A percentile compares a stretch with the other conserved stretches of the same genome.
phyloP scores from a whole-genome alignment of 2,888 invertebrate genomes.

The Hirtodrosophila cameraria region DNA sequence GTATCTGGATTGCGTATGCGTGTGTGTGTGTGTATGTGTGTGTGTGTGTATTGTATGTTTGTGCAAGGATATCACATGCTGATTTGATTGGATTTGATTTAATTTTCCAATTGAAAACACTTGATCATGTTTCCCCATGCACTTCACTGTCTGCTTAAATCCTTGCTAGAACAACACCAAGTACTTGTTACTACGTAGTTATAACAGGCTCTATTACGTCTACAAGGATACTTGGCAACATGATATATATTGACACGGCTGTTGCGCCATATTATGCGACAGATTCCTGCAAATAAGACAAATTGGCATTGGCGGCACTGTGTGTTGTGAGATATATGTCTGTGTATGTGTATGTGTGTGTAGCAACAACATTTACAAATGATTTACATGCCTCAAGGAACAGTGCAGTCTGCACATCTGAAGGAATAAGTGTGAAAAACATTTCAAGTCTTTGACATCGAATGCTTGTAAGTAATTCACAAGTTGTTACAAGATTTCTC shows the following conservation, averaged over 20 bases:
- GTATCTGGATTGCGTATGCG: conserved; percentile 12
- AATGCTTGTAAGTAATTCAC: too few species aligned
- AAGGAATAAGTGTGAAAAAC: neutral
- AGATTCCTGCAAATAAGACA: conserved; percentile 21
- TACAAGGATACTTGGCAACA: neutral
- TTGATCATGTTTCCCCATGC: conserved; percentile 62
- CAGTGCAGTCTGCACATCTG: conserved; percentile 12
- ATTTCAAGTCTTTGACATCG: neutral
- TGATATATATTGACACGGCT: conserved; percentile 20
- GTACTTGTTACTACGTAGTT: conserved; percentile 15
- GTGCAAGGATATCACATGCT: conserved; percentile 58
- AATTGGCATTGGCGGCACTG: conserved; percentile 29
- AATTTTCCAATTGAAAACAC: conserved; percentile 82
- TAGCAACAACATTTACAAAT: conserved; percentile 33
- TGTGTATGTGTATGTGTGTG: neutral
- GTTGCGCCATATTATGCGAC: conserved; percentile 48
- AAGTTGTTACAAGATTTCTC: too few species aligned
- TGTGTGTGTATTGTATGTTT: conserved; percentile 24
- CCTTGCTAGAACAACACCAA: conserved; percentile 46
- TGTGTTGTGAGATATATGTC: conserved; percentile 6
- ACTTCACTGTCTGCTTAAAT: conserved; percentile 6
- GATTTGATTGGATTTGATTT: conserved; percentile 81
- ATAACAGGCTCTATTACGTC: conserved; percentile 21
- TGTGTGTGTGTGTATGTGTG: conserved; percentile 16
- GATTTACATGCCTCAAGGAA: conserved; percentile 49